A percentile compares a stretch with the other conserved stretches of the same genome.
Conservation (phyloP, 2,888 invertebrate genomes). For the Tolmerus cingulatus region DNA sequence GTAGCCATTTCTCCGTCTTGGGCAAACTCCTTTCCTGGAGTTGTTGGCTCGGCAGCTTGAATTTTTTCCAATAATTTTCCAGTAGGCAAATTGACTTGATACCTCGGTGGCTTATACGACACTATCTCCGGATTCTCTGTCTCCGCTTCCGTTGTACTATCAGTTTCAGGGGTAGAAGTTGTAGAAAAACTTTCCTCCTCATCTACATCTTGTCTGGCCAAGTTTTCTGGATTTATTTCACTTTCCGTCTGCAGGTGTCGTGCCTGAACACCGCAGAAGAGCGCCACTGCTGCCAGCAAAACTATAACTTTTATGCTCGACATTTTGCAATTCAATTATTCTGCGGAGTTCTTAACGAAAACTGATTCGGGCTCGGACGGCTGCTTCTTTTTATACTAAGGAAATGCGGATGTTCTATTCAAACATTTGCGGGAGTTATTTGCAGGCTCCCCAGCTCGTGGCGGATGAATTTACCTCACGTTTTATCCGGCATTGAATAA, state of each 20-base stretch:
- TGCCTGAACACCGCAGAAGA: not conserved
- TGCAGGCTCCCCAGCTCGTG: not conserved
- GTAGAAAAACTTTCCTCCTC: not conserved
- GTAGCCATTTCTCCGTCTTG: not conserved
- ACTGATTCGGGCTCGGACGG: not conserved
- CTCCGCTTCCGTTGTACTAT: not conserved
- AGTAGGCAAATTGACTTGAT: not conserved
- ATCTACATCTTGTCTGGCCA: not conserved
- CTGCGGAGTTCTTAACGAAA: not conserved
- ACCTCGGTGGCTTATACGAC: not conserved
- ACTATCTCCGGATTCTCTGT: not conserved
- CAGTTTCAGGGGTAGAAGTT: not conserved
- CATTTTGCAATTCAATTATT: constrained; percentile 18
- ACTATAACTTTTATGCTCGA: not conserved
- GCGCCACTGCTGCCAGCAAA: not conserved
- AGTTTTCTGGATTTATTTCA: not conserved
- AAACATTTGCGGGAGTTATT: not conserved
- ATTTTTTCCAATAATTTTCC: not conserved
- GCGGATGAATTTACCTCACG: constrained; percentile 24
- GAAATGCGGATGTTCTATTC: constrained; percentile 24
- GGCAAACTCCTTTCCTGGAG: not conserved
- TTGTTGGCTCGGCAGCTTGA: not conserved
- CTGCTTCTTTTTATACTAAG: constrained; percentile 16
- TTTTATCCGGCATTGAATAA: constrained; percentile 3
- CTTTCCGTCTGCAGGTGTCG: constrained; percentile 8